Base-by-base conservation (phyloP, 2,797 vertebrate genomes). In the Allobates femoralis region DNA sequence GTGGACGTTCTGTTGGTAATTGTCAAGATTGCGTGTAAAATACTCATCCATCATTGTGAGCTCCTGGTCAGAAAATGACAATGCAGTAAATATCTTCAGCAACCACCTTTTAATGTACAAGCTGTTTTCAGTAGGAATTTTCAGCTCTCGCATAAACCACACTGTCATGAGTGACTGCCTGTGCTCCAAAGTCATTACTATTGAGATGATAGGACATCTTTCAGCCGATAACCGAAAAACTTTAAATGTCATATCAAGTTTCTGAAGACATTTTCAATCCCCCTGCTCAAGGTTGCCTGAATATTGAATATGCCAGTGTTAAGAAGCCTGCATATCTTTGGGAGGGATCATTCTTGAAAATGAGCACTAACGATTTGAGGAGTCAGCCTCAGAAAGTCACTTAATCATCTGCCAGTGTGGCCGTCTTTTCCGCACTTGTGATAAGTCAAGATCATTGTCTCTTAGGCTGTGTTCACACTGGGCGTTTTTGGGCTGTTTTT, bases 191-290 rank as follows among this genome's bases (percentile, higher is more conserved):
- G 94, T 94, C 94, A 95, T 96, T 95, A 94, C 94, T 93, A 88
- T 92, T 93, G 94, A 94, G 92, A 94, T 95, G 95, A 95, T 95
- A 93, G 95, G 95, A 94, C 96, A 96, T 95, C 95, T 96, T 96
- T 97, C 95, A 94, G 92, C 73, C 90, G 96, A 95, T 96, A 96
- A 96, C 94, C 95, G 93, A 92, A 95, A 97, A 96, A 95, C 95
- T 97, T 95, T 95, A 96, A 97, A 97, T 97, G 96, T 96, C 96
- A 95, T 94, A 95, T 96, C 96, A 93, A 94, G 95, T 97, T 96
- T 96, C 95, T 94, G 94, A 95, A 93, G 94, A 93, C 92, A 89
- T 95, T 96, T 94, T 91, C 92, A 94, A 93, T 90, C 92, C 90
- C 90, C 89, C 89, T 82, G 32, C 91, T 96, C 96, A 97, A 98